A percentile compares a stretch with the other conserved stretches of the same genome.
These are phyloP conservation scores for Myopa tessellatipennis DNA, from an alignment of 2,888 invertebrate genomes.

Conservation along the genomic window DNA sequence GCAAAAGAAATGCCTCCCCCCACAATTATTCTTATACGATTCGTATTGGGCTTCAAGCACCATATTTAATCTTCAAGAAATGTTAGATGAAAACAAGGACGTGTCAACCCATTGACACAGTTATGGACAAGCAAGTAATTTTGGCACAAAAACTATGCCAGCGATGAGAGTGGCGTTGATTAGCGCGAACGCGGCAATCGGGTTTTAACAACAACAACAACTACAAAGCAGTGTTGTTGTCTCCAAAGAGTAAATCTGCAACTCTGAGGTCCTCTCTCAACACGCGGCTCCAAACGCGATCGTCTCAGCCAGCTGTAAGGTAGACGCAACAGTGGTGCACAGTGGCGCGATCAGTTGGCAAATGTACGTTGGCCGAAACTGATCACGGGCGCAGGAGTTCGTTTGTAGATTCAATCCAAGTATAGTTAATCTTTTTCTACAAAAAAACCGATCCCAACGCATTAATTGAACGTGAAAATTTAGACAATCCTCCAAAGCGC, in stretches of 20 bases:
- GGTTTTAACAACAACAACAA: not conserved
- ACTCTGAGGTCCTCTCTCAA: slow-evolving; percentile 8
- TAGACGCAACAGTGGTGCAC: not conserved
- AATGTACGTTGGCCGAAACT: slow-evolving; percentile 60
- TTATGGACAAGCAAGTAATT: not conserved
- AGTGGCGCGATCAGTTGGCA: slow-evolving; percentile 55
- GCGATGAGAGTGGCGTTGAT: no score
- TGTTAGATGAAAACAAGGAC: no score
- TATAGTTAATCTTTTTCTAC: not conserved
- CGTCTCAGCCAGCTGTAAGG: not conserved
- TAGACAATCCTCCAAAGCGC: no score
- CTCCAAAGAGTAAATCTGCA: not conserved
- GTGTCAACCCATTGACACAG: slow-evolving; percentile 14
- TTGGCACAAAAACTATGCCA: no score
- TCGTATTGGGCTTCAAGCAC: no score
- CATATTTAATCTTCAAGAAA: no score
- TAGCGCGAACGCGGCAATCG: no score
- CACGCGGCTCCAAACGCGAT: not conserved
- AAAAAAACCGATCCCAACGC: no score
- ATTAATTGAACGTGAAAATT: no score
- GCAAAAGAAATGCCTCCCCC: no score
- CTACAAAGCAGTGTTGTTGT: not conserved
- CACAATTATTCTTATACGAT: no score
- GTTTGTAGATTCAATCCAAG: not conserved
- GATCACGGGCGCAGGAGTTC: slow-evolving; percentile 36